Evolutionary conservation across 1,140 invertebrate species (phyloP).

Genomic region (Drosophila arizonae): DNA sequence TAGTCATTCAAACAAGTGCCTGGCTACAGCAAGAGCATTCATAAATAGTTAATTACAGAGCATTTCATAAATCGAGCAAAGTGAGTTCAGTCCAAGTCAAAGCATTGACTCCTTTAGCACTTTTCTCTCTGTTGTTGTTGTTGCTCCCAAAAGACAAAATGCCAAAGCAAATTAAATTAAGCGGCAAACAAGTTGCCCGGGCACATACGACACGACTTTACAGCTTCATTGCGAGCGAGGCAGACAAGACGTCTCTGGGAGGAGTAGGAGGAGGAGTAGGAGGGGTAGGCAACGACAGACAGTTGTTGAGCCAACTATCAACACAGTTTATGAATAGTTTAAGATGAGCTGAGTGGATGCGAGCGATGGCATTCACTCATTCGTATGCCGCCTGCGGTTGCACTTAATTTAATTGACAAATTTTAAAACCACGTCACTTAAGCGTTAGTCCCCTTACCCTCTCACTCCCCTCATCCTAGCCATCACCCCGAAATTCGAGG

Average conservation of each 20-base stretch:
- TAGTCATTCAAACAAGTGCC: slow-evolving; percentile 2
- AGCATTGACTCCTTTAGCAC: slow-evolving; percentile 38
- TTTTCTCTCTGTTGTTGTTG: slow-evolving; percentile 11
- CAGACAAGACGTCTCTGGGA: slow-evolving; percentile 13
- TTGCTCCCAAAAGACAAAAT: slow-evolving; percentile 52
- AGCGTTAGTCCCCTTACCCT: slow-evolving; percentile 39
- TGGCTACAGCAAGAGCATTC: slow-evolving; percentile 40
- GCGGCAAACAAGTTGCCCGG: slow-evolving; percentile 73
- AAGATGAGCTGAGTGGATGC: slow-evolving; percentile 38
- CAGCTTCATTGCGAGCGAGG: slow-evolving; percentile 8
- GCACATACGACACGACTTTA: slow-evolving; percentile 67
- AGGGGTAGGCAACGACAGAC: neutral
- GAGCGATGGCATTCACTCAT: slow-evolving; percentile 52
- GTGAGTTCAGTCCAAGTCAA: slow-evolving; percentile 50
- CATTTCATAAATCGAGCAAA: slow-evolving; percentile 78
- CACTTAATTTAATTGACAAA: slow-evolving; percentile 82
- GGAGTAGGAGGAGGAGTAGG: neutral
- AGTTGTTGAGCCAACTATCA: slow-evolving; percentile 57
- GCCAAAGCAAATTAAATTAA: slow-evolving; percentile 79
- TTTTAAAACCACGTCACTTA: slow-evolving; percentile 79
- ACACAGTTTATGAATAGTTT: slow-evolving; percentile 75
- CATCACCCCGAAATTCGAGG: neutral
- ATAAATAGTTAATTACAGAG: slow-evolving; percentile 79
- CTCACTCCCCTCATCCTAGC: neutral
- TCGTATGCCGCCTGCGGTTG: slow-evolving; percentile 79